Percentiles rank a stretch among this genome's conserved stretches.
phyloP scores from a whole-genome alignment of 2,113 vertebrate genomes.

The Chlamydotis undulata region DNA sequence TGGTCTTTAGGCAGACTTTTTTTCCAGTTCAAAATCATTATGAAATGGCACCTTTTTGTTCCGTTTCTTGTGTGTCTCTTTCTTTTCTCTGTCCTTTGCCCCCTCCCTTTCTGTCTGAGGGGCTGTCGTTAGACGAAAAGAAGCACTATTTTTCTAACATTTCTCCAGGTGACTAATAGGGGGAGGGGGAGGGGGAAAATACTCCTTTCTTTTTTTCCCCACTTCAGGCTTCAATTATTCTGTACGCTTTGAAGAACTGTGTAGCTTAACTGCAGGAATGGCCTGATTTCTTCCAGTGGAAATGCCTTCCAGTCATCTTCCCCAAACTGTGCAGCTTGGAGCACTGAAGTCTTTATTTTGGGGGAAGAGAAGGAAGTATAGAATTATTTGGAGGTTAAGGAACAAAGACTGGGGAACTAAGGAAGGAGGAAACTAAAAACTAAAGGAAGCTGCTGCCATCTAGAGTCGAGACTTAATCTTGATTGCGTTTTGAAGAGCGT shows the following conservation, averaged over 20 bases:
- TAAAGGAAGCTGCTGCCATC: slow-evolving; percentile 73
- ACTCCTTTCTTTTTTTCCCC: not conserved
- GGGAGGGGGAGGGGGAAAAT: not conserved
- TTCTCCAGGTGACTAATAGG: slow-evolving; percentile 13
- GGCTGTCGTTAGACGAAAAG: not conserved
- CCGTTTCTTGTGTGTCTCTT: not conserved
- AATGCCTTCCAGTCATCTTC: slow-evolving; percentile 44
- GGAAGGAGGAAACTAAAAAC: not conserved
- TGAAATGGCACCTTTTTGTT: slow-evolving; percentile 6
- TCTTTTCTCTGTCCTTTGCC: slow-evolving; percentile 27
- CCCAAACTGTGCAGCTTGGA: not conserved
- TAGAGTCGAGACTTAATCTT: slow-evolving; percentile 32
- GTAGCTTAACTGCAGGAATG: slow-evolving; percentile 42
- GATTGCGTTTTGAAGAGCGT: not conserved
- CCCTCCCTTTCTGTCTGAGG: not conserved
- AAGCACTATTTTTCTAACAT: slow-evolving; percentile 9
- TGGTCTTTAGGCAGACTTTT: not conserved
- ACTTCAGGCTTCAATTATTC: slow-evolving; percentile 63
- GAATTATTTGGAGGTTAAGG: slow-evolving; percentile 37
- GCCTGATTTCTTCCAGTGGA: slow-evolving; percentile 44
- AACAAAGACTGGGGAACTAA: slow-evolving; percentile 67
- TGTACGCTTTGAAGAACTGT: slow-evolving; percentile 28
- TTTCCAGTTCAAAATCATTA: not conserved
- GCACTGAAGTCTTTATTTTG: slow-evolving; percentile 56
- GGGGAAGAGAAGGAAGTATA: slow-evolving; percentile 33